Conservation (phyloP, 1,140 invertebrate species). For the Planococcus citri region DNA sequence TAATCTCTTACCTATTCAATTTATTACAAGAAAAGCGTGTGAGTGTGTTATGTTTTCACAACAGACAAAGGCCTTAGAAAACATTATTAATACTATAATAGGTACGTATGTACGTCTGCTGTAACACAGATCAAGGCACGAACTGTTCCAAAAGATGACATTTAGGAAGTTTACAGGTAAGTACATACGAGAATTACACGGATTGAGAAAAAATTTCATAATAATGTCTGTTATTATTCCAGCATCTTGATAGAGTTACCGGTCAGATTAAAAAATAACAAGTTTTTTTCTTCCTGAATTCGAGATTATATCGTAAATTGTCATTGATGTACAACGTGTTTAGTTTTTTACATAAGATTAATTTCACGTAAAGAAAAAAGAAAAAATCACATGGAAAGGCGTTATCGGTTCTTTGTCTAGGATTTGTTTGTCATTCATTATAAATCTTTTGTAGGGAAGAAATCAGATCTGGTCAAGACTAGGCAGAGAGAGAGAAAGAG, state of each 20-base stretch:
- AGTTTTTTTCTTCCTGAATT: background rate
- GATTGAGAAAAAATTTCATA: too few species aligned
- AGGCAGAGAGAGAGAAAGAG: background rate
- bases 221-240: too few species aligned
- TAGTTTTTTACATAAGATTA: constrained; percentile 8
- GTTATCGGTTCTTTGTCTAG: background rate
- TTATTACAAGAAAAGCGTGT: too few species aligned
- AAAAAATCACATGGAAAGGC: background rate
- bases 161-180: too few species aligned
- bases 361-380: background rate
- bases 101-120: too few species aligned
- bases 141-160: too few species aligned
- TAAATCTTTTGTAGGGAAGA: background rate
- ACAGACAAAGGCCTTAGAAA: too few species aligned
- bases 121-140: too few species aligned
- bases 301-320: background rate
- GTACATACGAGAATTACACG: too few species aligned
- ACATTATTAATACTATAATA: too few species aligned
- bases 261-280: background rate
- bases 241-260: background rate
- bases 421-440: constrained; percentile 3
- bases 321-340: background rate
- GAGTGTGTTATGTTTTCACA: too few species aligned
- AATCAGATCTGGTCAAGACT: background rate
- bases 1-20: too few species aligned